Conservation (phyloP, 2,113 vertebrate species). For the Sander lucioperca region DNA sequence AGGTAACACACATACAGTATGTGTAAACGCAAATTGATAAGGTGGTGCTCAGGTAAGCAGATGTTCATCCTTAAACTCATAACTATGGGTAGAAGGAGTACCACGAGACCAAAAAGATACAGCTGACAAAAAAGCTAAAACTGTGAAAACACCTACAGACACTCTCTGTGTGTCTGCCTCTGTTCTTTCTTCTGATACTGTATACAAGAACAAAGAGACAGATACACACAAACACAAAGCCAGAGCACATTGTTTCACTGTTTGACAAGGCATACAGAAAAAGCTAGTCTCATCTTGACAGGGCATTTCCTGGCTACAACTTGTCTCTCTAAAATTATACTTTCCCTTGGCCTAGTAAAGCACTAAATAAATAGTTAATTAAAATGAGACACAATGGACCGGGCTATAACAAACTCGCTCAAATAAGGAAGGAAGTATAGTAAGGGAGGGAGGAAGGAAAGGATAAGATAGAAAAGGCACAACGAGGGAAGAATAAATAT, state of each 20-base stretch:
- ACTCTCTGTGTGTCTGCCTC: background rate
- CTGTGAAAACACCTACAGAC: conserved; percentile 9
- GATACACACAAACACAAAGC: conserved; percentile 9
- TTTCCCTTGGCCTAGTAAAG: conserved; percentile 8
- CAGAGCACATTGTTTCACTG: conserved; percentile 22
- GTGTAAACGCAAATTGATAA: conserved; percentile 44
- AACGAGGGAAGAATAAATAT: conserved; percentile 52
- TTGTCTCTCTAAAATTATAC: conserved; percentile 1
- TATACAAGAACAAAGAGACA: conserved; percentile 24
- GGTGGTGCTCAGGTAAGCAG: conserved; percentile 40
- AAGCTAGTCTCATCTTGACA: conserved; percentile 31
- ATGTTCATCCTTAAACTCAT: conserved; percentile 46
- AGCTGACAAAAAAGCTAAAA: conserved; percentile 1
- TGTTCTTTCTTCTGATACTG: conserved; percentile 28
- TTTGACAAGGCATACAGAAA: conserved; percentile 28
- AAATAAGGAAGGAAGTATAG: conserved; percentile 28
- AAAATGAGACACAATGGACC: conserved; percentile 37
- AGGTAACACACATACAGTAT: conserved; percentile 8
- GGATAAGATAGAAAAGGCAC: conserved; percentile 14
- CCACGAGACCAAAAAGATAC: conserved; percentile 24
- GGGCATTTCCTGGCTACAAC: conserved; percentile 28
- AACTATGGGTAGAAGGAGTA: conserved; percentile 27
- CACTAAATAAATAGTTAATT: conserved; percentile 59
- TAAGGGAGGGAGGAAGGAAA: background rate
- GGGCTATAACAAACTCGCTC: conserved; percentile 16